Base-by-base conservation (phyloP, 1,140 invertebrate species). In the Tetramorium parvispinum region DNA sequence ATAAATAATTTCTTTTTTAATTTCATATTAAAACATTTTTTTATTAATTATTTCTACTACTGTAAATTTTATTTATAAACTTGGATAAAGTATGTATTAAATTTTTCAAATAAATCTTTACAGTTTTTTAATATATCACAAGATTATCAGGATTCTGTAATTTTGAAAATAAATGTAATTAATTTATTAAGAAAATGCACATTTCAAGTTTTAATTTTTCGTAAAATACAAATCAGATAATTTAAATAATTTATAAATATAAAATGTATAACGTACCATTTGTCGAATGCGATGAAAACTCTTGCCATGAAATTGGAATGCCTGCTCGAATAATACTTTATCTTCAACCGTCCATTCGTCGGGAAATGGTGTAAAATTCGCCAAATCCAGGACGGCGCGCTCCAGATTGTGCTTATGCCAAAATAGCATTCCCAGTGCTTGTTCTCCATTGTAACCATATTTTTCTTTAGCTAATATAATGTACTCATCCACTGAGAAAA, bases 261-360 rank as follows among this genome's bases (percentile, higher is more conserved):
- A 77, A 49, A 65, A 86, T 32, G 70, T 63, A 21, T 21, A 27
- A 93, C 95, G 96, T 96, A 99, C 98, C 99, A 99, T 99, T 96
- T 99, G 98, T 90, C 98, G 96, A 93, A 99, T 99, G 93, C 98
- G 97, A 94, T 99, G 98, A 96, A 99, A 99, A 95, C 98, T 98
- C 96, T 99, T 99, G 43, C 99, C 99, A 96, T 99, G 98, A 94
- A 99, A 99, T 93, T 99, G 98, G 94, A 99, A 99, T 37, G 99
- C 99, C 95, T 99, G 99, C 94, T 99, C 99, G 96, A 99, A 99
- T 24, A 99, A 95, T 65, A 99, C 98, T 96, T 99, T 99, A 93
- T 99, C 99, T 95, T 99, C 99, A 3, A 98, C 98, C 18, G 98
- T 98, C 99, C 99, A 99, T 92, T 99, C 99, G 96, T 99, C 99